phyloP scores from a whole-genome alignment of 2,888 invertebrate genomes.

The Ptychoptera albimana region DNA sequence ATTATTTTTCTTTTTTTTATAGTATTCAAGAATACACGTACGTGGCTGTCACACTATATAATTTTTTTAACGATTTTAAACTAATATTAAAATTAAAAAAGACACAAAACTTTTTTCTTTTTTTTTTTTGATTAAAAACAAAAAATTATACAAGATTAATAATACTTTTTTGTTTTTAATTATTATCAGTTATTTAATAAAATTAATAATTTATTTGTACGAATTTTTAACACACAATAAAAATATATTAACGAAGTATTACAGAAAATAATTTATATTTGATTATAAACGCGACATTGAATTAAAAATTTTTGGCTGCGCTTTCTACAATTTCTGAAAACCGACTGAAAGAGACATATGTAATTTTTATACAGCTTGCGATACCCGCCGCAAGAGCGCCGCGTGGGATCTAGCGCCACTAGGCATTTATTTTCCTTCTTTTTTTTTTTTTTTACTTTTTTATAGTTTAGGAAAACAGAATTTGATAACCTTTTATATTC shows the following conservation, averaged over 20 bases:
- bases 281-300: background rate
- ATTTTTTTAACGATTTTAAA: too few species aligned
- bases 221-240: too few species aligned
- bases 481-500: background rate
- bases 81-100: too few species aligned
- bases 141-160: too few species aligned
- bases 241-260: too few species aligned
- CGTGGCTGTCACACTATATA: slow-evolving; percentile 3
- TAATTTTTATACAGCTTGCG: slow-evolving; percentile 2
- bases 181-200: too few species aligned
- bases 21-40: slow-evolving; percentile 4
- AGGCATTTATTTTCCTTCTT: background rate
- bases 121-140: too few species aligned
- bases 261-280: too few species aligned
- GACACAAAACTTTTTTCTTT: too few species aligned
- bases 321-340: background rate
- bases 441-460: background rate
- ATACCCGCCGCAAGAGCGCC: slow-evolving; percentile 4
- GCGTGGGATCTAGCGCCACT: slow-evolving; percentile 9
- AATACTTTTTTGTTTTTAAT: too few species aligned
- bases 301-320: background rate
- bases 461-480: background rate
- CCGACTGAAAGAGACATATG: background rate
- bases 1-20: background rate
- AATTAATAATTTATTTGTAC: too few species aligned